Conservation (phyloP, 1,140 invertebrate genomes). For the Sycobia sp. region DNA sequence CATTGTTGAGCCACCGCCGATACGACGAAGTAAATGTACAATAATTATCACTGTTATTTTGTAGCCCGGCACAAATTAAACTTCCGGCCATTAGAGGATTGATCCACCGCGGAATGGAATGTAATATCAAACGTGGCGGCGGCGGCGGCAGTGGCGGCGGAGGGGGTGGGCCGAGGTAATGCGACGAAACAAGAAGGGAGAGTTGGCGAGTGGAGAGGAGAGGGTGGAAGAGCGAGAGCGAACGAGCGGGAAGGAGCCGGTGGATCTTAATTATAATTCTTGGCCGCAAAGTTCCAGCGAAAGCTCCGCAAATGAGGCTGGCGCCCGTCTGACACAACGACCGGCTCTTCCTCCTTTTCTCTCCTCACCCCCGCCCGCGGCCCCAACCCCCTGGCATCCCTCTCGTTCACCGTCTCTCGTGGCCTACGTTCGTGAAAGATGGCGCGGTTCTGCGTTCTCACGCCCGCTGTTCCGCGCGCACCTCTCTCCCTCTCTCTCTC, state of each 20-base stretch:
- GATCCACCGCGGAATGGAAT: constrained; percentile 55
- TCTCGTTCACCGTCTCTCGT: background rate
- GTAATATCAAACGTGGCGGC: constrained; percentile 52
- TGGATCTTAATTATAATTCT: constrained; percentile 61
- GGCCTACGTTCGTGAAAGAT: constrained; percentile 23
- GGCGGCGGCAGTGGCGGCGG: too few relatives aligned
- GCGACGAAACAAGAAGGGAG: constrained; percentile 28
- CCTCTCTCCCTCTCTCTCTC: too few relatives aligned
- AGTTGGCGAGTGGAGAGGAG: background rate
- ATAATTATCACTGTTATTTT: constrained; percentile 45
- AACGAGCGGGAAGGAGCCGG: constrained; percentile 34
- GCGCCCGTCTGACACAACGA: constrained; percentile 55
- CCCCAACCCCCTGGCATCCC: background rate
- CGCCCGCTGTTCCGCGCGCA: too few relatives aligned
- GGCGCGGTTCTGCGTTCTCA: background rate
- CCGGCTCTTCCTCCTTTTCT: constrained; percentile 34
- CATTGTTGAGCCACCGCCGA: constrained; percentile 19
- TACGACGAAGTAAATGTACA: constrained; percentile 21
- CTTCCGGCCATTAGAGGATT: constrained; percentile 56
- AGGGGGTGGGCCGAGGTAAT: constrained; percentile 39
- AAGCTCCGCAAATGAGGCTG: constrained; percentile 56
- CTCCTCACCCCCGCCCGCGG: background rate
- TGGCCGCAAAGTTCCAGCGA: constrained; percentile 55
- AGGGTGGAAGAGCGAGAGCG: constrained; percentile 5
- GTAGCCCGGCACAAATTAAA: constrained; percentile 53